A percentile compares a stretch with the other conserved stretches of the same genome.
Evolutionary conservation across 2,888 invertebrate genomes (phyloP).

Genomic region (Cheilosia urbana): DNA sequence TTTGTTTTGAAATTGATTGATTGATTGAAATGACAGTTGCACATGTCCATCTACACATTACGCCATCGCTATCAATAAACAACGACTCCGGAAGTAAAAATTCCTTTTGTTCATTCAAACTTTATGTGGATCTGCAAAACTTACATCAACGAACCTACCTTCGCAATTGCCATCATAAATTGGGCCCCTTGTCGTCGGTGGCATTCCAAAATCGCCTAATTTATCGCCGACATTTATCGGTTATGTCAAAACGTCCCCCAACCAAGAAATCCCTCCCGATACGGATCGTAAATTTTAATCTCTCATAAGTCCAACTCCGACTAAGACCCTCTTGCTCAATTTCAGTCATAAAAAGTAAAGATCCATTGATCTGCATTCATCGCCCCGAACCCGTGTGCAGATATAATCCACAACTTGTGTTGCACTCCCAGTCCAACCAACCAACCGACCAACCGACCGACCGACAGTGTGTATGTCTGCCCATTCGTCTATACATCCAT

Average conservation of each 20-base stretch:
- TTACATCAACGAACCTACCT: too few species aligned
- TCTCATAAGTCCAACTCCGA: constrained; percentile 33
- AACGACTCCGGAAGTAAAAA: too few species aligned
- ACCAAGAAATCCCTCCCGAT: constrained; percentile 31
- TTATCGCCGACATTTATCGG: constrained; percentile 8
- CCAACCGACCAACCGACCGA: too few species aligned
- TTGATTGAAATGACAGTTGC: too few species aligned
- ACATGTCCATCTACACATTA: too few species aligned
- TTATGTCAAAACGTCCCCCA: constrained; percentile 37
- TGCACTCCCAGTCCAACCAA: constrained; percentile 23
- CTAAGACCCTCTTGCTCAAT: constrained; percentile 25
- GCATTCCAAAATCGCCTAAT: constrained; percentile 2
- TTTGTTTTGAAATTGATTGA: too few species aligned
- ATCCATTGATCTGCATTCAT: constrained; percentile 53
- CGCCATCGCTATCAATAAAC: too few species aligned
- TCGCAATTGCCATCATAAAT: constrained; percentile 1
- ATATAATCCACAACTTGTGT: constrained; percentile 38
- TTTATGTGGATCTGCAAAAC: too few species aligned
- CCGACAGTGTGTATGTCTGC: constrained; percentile 14
- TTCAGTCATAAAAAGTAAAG: constrained; percentile 13
- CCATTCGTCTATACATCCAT: constrained; percentile 1
- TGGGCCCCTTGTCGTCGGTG: background rate
- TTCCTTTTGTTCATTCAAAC: too few species aligned
- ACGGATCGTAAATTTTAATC: constrained; percentile 56
- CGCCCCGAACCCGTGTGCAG: constrained; percentile 9